phyloP scores from a whole-genome alignment of 1,140 invertebrate genomes.

The Pachypsylla venusta region DNA sequence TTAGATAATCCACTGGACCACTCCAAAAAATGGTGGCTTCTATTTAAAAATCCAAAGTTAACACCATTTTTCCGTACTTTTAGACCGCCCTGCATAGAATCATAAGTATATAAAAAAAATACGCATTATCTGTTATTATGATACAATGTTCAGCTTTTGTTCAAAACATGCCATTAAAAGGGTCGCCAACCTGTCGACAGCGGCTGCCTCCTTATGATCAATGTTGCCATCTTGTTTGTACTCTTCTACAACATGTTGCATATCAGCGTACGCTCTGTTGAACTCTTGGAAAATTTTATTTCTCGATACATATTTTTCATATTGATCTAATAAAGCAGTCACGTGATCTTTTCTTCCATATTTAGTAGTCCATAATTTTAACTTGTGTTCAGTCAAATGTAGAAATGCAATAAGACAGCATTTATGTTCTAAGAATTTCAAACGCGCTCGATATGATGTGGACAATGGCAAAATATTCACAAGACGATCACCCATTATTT shows the following conservation, averaged over 20 bases:
- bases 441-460: conserved; percentile 54
- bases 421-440: conserved; percentile 81
- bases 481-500: conserved; percentile 60
- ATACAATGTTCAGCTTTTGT: not conserved
- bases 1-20: too few relatives aligned
- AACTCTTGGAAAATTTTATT: conserved; percentile 90
- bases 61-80: too few relatives aligned
- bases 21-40: too few relatives aligned
- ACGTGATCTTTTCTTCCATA: conserved; percentile 73
- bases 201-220: conserved; percentile 33
- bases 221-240: conserved; percentile 75
- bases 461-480: conserved; percentile 51
- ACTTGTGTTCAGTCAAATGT: conserved; percentile 72
- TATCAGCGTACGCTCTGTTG: conserved; percentile 78
- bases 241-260: conserved; percentile 79
- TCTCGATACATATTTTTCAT: conserved; percentile 76
- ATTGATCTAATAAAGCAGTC: conserved; percentile 68
- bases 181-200: not conserved
- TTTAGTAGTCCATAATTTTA: conserved; percentile 76
- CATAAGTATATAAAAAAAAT: too few relatives aligned
- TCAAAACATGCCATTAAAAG: not conserved
- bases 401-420: conserved; percentile 83
- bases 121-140: too few relatives aligned
- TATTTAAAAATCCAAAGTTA: too few relatives aligned
- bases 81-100: too few relatives aligned